A percentile compares a stretch with the other conserved stretches of the same genome.
Evolutionary conservation across 2,113 vertebrate species (phyloP).

Genomic region (Dipodomys merriami): DNA sequence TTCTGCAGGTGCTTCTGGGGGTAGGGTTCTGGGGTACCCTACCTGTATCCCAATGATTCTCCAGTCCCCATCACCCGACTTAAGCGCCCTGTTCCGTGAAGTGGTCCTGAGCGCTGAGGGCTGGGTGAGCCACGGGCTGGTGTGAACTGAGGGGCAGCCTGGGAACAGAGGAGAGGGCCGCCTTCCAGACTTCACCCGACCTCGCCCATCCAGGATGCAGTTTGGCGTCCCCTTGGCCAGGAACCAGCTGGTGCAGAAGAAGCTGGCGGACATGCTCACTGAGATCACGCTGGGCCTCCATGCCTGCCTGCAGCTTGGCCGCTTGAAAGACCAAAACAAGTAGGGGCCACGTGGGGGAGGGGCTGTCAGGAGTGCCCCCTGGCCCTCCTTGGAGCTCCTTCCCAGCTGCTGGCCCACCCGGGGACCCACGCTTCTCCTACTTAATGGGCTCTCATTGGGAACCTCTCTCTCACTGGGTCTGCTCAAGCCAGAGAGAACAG

Average conservation of each 20-base stretch:
- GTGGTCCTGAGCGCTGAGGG: background rate
- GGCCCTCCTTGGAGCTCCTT: background rate
- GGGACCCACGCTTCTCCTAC: background rate
- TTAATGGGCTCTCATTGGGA: background rate
- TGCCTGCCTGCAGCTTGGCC: conserved; percentile 91
- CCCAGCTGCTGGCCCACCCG: background rate
- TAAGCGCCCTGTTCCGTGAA: background rate
- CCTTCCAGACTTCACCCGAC: background rate
- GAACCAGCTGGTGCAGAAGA: conserved; percentile 96
- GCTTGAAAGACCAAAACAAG: conserved; percentile 92
- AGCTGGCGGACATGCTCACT: conserved; percentile 95
- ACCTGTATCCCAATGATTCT: background rate
- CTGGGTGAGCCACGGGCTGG: no score
- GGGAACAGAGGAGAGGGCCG: background rate
- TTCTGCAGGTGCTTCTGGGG: background rate
- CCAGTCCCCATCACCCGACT: background rate
- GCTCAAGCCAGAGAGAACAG: background rate
- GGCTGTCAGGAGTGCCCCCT: background rate
- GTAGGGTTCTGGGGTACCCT: background rate
- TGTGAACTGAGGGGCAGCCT: background rate
- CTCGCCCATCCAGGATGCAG: conserved; percentile 85
- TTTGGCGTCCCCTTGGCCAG: conserved; percentile 91
- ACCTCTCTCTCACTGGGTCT: background rate
- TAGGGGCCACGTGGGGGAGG: conserved; percentile 63
- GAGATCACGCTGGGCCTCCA: conserved; percentile 92